Percentiles rank a stretch among this genome's conserved stretches.
Evolutionary conservation across 2,113 vertebrate genomes (phyloP).

Genomic region (Anoplopoma fimbria): DNA sequence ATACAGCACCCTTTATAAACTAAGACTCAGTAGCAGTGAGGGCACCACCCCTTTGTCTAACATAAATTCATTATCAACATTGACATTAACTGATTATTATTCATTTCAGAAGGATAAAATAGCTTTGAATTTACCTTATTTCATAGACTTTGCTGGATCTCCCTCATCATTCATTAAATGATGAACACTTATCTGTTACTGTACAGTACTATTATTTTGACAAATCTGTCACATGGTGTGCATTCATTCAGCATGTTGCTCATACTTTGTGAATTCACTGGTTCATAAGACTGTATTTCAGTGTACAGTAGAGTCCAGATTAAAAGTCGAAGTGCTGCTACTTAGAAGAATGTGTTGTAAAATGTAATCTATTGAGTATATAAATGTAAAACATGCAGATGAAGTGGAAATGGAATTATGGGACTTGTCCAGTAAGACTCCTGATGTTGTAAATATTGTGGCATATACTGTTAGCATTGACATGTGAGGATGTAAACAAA

Average conservation of each 20-base stretch:
- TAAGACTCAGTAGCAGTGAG: neutral
- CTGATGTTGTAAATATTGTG: slow-evolving; percentile 25
- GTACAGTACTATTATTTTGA: neutral
- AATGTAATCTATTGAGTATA: slow-evolving; percentile 9
- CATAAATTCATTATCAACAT: neutral
- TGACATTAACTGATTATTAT: neutral
- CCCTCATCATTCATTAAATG: neutral
- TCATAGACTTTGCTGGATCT: neutral
- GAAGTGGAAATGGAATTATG: slow-evolving; percentile 16
- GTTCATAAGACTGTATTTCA: slow-evolving; percentile 10
- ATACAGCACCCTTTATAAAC: neutral
- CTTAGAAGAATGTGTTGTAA: slow-evolving; percentile 37
- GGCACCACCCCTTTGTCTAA: neutral
- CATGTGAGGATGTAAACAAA: slow-evolving; percentile 19
- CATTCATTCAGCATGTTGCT: neutral
- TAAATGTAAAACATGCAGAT: slow-evolving; percentile 35
- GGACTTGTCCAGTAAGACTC: neutral
- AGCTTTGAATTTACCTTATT: neutral
- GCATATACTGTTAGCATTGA: neutral
- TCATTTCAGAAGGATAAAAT: neutral
- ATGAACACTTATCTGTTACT: slow-evolving; percentile 2
- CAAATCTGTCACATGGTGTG: slow-evolving; percentile 7
- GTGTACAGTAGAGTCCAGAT: slow-evolving; percentile 10
- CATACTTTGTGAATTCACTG: slow-evolving; percentile 37
- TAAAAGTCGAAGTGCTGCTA: slow-evolving; percentile 29